Conservation (phyloP, 2,113 vertebrate genomes). For the Corythaeola cristata region DNA sequence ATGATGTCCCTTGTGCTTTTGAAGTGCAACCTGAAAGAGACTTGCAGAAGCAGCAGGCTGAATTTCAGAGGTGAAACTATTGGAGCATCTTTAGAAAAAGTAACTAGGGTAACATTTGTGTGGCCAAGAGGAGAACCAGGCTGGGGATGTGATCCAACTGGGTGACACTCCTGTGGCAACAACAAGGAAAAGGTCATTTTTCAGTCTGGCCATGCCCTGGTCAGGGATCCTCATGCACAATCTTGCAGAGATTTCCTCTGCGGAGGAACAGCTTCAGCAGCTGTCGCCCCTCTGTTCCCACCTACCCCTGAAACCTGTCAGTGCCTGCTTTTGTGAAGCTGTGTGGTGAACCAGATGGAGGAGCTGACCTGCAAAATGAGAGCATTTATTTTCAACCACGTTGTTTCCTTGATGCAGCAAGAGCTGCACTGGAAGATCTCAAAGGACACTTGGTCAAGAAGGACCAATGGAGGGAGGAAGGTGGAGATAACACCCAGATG, state of each 20-base stretch:
- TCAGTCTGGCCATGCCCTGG: background rate
- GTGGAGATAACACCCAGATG: background rate
- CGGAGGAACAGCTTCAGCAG: background rate
- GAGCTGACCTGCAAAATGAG: background rate
- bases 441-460: background rate
- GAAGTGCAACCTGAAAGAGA: background rate
- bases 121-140: background rate
- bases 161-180: background rate
- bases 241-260: background rate
- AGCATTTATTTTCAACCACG: background rate
- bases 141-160: background rate
- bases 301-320: background rate
- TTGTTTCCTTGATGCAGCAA: background rate
- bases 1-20: background rate
- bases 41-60: background rate
- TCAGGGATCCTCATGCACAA: background rate
- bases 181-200: background rate
- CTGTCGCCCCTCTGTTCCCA: rapidly evolving
- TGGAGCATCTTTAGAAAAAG: background rate
- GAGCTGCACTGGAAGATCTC: background rate
- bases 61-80: background rate
- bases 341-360: background rate
- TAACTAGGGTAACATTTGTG: background rate
- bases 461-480: background rate
- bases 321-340: background rate